Evolutionary conservation across 1,140 invertebrate species (phyloP).

Genomic region (silkworm (Bombyx mori)): DNA sequence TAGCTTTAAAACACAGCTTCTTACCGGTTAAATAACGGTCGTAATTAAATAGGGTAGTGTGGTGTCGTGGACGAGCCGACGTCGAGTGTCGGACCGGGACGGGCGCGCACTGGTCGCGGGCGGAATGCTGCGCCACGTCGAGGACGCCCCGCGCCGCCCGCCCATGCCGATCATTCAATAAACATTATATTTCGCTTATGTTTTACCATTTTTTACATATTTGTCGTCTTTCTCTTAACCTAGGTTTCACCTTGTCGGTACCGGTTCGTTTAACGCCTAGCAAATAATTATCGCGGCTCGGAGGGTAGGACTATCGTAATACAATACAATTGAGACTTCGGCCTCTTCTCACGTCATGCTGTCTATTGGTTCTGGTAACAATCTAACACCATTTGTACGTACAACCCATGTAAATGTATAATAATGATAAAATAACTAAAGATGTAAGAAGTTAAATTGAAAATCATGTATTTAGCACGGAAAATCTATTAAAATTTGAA

Average conservation of each 20-base stretch:
- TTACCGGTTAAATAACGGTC: slow-evolving; percentile 68
- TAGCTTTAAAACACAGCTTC: slow-evolving; percentile 33
- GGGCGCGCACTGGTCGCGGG: slow-evolving; percentile 56
- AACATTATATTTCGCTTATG: slow-evolving; percentile 40
- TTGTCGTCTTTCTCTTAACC: no score
- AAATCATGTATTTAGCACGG: slow-evolving; percentile 5
- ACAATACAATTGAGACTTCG: background rate
- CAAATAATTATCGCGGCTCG: no score
- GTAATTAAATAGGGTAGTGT: slow-evolving; percentile 53
- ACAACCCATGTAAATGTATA: no score
- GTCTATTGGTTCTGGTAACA: background rate
- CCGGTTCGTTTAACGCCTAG: background rate
- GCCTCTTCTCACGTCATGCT: background rate
- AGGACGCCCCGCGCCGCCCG: slow-evolving; percentile 30
- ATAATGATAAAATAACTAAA: background rate
- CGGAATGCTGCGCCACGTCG: slow-evolving; percentile 18
- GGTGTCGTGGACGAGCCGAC: slow-evolving; percentile 65
- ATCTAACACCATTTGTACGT: no score
- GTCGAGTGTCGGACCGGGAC: slow-evolving; percentile 67
- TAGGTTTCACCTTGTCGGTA: no score
- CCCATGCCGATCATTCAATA: slow-evolving; percentile 31
- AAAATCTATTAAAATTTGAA: background rate
- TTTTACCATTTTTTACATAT: slow-evolving; percentile 18
- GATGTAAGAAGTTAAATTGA: slow-evolving; percentile 5
- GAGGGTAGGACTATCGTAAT: no score